Conservation (phyloP, 2,888 invertebrate genomes). For the Allophyes oxyacanthae region DNA sequence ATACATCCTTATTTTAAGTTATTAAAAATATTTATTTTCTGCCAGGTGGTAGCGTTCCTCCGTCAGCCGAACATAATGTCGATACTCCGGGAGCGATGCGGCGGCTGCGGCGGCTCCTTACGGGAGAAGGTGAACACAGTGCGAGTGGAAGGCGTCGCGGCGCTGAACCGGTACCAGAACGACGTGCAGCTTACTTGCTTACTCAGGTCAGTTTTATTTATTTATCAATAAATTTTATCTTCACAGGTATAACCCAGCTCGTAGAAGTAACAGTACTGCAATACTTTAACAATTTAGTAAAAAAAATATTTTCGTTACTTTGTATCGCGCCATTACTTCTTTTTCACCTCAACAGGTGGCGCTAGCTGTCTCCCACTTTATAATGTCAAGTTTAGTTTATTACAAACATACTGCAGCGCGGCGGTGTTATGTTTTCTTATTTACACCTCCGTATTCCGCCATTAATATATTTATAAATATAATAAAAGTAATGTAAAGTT, state of each 20-base stretch:
- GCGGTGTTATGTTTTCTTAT: no score
- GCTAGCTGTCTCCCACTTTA: conserved; percentile 13
- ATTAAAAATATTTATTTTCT: background rate
- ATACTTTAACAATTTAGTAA: no score
- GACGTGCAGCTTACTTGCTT: conserved; percentile 98
- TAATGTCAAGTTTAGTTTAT: no score
- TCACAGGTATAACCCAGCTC: no score
- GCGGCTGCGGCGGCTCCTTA: conserved; percentile 88
- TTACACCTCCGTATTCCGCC: no score
- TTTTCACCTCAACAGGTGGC: conserved; percentile 31
- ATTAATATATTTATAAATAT: no score
- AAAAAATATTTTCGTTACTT: no score
- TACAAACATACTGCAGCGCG: no score
- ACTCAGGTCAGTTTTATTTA: conserved; percentile 92
- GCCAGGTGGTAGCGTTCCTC: conserved; percentile 96
- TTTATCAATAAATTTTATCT: background rate
- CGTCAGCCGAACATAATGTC: conserved; percentile 98
- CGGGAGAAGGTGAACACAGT: conserved; percentile 96
- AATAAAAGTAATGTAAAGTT: no score
- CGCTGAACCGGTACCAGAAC: conserved; percentile 95
- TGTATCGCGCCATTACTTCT: no score
- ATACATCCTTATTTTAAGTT: no score
- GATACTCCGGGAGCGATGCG: conserved; percentile 95
- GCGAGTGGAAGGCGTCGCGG: conserved; percentile 96
- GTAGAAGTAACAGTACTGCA: no score